phyloP scores from a whole-genome alignment of 2,888 invertebrate genomes.

The Euzophera pinguis region DNA sequence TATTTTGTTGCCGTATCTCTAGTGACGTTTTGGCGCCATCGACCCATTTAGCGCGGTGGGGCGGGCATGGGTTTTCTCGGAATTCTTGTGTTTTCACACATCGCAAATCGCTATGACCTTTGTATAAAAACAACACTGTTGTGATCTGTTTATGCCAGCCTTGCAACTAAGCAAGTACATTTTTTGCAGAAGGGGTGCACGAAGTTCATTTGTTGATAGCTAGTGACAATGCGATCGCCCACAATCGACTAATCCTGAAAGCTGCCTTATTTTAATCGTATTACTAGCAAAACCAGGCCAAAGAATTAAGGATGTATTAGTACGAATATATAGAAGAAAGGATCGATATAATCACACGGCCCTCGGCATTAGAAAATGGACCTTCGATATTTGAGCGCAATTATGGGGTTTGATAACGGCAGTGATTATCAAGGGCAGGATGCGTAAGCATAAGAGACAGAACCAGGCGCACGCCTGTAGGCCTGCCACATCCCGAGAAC shows the following conservation, averaged over 20 bases:
- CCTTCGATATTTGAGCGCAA: slow-evolving; percentile 67
- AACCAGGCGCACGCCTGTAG: slow-evolving; percentile 72
- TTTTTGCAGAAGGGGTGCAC: slow-evolving; percentile 74
- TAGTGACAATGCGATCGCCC: slow-evolving; percentile 76
- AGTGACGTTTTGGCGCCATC: slow-evolving; percentile 78
- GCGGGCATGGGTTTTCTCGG: slow-evolving; percentile 57
- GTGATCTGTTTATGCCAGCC: slow-evolving; percentile 24
- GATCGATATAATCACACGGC: slow-evolving; percentile 74
- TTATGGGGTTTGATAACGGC: slow-evolving; percentile 67
- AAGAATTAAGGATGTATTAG: slow-evolving; percentile 76
- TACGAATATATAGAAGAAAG: slow-evolving; percentile 55
- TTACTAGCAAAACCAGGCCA: slow-evolving; percentile 73
- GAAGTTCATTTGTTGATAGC: slow-evolving; percentile 66
- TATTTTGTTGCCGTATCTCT: slow-evolving; percentile 44
- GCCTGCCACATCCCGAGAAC: slow-evolving; percentile 64
- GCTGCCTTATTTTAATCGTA: slow-evolving; percentile 51
- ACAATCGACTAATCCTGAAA: slow-evolving; percentile 59
- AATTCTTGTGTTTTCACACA: slow-evolving; percentile 55
- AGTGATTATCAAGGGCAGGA: slow-evolving; percentile 66
- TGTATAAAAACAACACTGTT: slow-evolving; percentile 42
- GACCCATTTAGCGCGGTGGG: slow-evolving; percentile 71
- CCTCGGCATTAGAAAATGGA: slow-evolving; percentile 76
- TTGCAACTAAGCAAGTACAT: slow-evolving; percentile 38
- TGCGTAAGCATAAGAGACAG: slow-evolving; percentile 77
- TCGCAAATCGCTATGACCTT: slow-evolving; percentile 54